These are phyloP conservation scores for Sepiola atlantica DNA, from an alignment of 2,888 invertebrate species.

Conservation along the genomic window DNA sequence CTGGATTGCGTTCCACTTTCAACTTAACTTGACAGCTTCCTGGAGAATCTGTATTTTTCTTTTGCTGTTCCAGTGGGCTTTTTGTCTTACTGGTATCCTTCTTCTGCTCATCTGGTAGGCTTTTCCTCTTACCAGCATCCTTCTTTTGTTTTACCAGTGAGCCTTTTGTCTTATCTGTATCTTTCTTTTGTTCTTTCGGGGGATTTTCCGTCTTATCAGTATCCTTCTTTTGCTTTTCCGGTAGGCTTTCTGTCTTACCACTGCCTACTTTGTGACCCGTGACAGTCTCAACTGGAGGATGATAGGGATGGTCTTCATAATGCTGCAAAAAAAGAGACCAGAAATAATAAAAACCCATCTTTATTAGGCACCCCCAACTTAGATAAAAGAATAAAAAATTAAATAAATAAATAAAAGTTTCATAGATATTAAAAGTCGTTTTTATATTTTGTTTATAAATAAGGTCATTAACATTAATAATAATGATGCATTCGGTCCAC, in stretches of 20 bases:
- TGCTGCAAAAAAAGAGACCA: constrained; percentile 51
- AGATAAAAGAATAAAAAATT: too few species aligned
- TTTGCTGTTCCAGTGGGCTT: background rate
- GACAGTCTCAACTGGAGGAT: constrained; percentile 52
- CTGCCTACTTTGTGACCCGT: background rate
- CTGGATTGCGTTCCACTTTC: background rate
- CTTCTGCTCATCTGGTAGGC: background rate
- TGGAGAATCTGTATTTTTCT: background rate
- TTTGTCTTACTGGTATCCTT: background rate
- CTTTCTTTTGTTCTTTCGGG: background rate
- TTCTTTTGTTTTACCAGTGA: background rate
- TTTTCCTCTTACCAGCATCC: background rate
- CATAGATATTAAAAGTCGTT: too few species aligned
- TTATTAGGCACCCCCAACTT: too few species aligned
- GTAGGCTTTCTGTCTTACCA: background rate
- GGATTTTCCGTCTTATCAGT: background rate
- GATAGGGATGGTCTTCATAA: constrained; percentile 60
- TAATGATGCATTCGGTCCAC: too few species aligned
- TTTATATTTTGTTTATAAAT: too few species aligned
- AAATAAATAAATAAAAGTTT: too few species aligned
- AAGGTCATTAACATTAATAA: too few species aligned
- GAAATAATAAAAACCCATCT: background rate
- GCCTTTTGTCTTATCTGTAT: background rate
- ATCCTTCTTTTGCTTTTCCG: background rate
- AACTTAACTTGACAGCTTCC: background rate